Conservation (phyloP, 2,888 invertebrate genomes). For the Calephelis perditalis region DNA sequence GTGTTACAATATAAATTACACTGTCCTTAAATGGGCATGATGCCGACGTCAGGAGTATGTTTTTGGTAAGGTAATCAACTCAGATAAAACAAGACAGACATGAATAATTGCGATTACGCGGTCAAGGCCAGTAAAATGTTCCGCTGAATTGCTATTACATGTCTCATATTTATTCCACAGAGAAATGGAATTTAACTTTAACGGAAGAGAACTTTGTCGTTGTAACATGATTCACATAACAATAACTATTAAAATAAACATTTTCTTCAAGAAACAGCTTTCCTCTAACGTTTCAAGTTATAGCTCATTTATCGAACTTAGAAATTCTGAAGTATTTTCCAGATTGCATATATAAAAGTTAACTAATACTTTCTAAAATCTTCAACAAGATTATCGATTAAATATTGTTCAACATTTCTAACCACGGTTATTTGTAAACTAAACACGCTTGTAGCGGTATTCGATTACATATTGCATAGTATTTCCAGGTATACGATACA, state of each 20-base stretch:
- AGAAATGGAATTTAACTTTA: no score
- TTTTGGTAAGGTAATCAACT: conserved; percentile 42
- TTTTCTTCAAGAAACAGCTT: no score
- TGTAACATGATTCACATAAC: no score
- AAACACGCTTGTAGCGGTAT: conserved; percentile 33
- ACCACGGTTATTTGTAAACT: conserved; percentile 4
- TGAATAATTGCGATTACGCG: conserved; percentile 39
- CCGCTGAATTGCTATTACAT: conserved; percentile 7
- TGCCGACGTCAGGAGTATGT: conserved; percentile 44
- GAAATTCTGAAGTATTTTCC: no score
- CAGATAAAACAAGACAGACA: conserved; percentile 44
- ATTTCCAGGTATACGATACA: conserved; percentile 27
- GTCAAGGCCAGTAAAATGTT: conserved; percentile 49
- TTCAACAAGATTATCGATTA: no score
- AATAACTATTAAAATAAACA: no score
- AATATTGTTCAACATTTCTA: no score
- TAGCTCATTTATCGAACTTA: no score
- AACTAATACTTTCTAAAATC: no score
- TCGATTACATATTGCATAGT: conserved; percentile 34
- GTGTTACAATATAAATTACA: conserved; percentile 30
- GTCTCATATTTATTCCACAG: not conserved
- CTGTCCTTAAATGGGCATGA: conserved; percentile 37
- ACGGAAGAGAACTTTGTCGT: no score
- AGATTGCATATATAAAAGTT: no score
- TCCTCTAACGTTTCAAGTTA: no score